A percentile compares a stretch with the other conserved stretches of the same genome.
phyloP scores from a whole-genome alignment of 2,797 vertebrate genomes.

The Chaunax sp. region DNA sequence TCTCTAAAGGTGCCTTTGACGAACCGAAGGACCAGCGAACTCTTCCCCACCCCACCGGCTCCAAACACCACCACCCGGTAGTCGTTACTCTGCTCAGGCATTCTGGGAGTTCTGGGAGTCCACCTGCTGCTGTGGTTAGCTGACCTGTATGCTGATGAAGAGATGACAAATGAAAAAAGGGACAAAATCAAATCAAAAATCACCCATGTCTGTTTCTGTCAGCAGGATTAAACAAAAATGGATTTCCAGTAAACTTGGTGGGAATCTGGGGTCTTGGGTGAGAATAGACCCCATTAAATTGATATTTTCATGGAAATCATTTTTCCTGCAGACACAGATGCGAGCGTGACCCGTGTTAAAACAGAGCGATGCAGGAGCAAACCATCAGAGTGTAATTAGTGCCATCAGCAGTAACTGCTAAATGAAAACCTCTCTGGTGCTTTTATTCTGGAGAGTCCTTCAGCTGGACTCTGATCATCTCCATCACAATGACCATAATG shows the following conservation, averaged over 20 bases:
- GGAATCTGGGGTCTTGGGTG: no score
- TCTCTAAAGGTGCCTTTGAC: slow-evolving; percentile 97
- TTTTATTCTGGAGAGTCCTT: slow-evolving; percentile 21
- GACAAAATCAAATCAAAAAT: neutral
- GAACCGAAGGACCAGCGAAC: slow-evolving; percentile 95
- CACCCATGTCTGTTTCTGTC: neutral
- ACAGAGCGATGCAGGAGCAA: no score
- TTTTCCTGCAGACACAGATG: no score
- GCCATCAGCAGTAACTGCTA: no score
- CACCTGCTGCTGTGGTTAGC: slow-evolving; percentile 21
- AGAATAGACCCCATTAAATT: no score
- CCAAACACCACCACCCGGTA: slow-evolving; percentile 98
- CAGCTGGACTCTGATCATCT: neutral
- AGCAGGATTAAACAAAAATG: no score
- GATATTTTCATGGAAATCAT: no score
- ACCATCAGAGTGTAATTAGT: no score
- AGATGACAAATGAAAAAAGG: neutral
- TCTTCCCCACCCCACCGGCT: slow-evolving; percentile 95
- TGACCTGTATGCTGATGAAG: slow-evolving; percentile 27
- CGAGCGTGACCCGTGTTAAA: no score
- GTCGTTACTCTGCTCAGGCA: slow-evolving; percentile 98
- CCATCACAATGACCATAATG: slow-evolving; percentile 4
- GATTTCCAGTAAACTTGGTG: no score
- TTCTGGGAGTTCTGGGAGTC: slow-evolving; percentile 89
- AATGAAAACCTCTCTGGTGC: no score